Percentiles rank a stretch among this genome's conserved stretches.
Evolutionary conservation across 2,113 vertebrate species (phyloP).

Genomic region (Bos indicus): DNA sequence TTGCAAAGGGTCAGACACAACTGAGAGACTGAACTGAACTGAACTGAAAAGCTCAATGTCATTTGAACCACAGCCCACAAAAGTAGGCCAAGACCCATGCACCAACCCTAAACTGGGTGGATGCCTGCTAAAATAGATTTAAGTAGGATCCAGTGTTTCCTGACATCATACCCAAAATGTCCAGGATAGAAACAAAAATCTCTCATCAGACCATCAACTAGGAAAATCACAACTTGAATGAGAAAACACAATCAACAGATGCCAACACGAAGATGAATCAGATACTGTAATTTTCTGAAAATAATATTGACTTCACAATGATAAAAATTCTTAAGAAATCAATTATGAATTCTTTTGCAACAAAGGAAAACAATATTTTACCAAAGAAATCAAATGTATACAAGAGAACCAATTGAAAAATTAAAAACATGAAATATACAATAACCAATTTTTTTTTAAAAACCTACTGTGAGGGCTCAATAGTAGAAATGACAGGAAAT

Average conservation of each 20-base stretch:
- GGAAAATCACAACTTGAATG: neutral
- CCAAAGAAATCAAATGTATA: neutral
- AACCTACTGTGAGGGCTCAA: neutral
- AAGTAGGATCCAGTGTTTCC: neutral
- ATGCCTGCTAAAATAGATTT: neutral
- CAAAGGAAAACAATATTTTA: neutral
- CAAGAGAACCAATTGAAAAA: neutral
- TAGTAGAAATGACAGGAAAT: neutral
- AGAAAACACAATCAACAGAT: neutral
- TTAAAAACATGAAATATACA: neutral
- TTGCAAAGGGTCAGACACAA: too few species aligned
- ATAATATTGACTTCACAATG: neutral
- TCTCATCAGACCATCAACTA: neutral
- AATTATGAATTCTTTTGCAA: neutral
- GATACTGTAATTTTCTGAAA: neutral
- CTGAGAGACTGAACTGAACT: too few species aligned
- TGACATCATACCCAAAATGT: neutral
- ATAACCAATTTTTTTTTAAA: neutral
- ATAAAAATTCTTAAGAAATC: neutral
- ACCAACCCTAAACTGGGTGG: neutral
- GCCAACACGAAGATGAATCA: neutral
- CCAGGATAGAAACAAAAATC: neutral
- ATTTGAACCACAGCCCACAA: constrained; percentile 6
- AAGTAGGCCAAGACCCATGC: constrained; percentile 11
- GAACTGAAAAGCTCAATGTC: neutral